Base-by-base conservation (phyloP, 2,113 vertebrate genomes). In the Phyllopteryx taeniolatus region DNA sequence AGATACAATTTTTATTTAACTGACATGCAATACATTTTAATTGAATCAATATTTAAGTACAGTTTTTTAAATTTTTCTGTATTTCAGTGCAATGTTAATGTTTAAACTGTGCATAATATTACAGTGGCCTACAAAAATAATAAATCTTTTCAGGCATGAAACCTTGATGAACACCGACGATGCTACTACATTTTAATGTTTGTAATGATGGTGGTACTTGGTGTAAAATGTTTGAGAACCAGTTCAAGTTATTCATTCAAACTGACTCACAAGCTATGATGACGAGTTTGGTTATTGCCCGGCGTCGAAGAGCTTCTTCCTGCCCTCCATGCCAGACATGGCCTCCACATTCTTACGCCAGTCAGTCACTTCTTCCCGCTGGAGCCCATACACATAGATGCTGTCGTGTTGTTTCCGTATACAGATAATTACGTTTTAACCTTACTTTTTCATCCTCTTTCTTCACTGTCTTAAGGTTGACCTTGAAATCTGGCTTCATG, bases 271-370 rank as follows among this genome's bases (percentile, higher is more conserved):
- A 6, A 56, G n/a, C n/a, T 56, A 9, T 11, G 53, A 22, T 56
- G 53, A n/a, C 20, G 20, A 22, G 9, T n/a, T n/a, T 54, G 20
- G 8, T 71, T 85, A 90, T 65, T 88, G 85, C 27, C 79, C 87
- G 22, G 86, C 80, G 68, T 93, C 54, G 75, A 93, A 93, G 84
- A 92, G 83, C 85, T 93, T 93, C 88, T 93, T 93, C 19, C 92
- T 92, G 75, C 92, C 93, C 71, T 93, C 93, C 92, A 93, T 93
- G 12, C 92, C 92, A 10, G 92, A 93, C 92, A 93, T 93, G 79
- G 93, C 88, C 15, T 92, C 92, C 87, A 93, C 92, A 33, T 93
- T 93, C 83, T 93, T 93, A 85, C 91, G 91, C 93, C 93, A 93
- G 74, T 93, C 93, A 20, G 89, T 92, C 77, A 93, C 91, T 70